phyloP scores from a whole-genome alignment of 2,888 invertebrate genomes.

The Pollenia angustigena region DNA sequence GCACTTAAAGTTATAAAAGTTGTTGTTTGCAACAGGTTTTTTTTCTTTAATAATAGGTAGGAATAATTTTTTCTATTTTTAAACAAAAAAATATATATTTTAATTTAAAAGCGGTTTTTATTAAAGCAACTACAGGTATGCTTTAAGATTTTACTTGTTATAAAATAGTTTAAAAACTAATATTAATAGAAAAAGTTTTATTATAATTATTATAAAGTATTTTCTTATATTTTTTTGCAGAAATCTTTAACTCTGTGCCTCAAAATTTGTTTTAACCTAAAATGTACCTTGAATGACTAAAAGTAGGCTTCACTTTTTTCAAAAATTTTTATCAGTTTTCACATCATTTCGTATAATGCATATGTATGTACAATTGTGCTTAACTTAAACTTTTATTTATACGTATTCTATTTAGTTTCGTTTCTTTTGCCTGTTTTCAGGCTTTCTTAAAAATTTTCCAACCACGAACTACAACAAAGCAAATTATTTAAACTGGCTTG shows the following conservation, averaged over 20 bases:
- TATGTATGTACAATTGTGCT: not conserved
- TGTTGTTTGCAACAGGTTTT: not conserved
- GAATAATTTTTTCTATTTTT: not conserved
- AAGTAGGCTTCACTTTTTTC: not conserved
- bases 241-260: not conserved
- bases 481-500: constrained; percentile 16
- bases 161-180: too few relatives aligned
- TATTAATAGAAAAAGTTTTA: too few relatives aligned
- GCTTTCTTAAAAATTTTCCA: constrained; percentile 13
- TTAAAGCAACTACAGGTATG: not conserved
- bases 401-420: not conserved
- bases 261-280: not conserved
- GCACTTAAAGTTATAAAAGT: not conserved
- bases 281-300: not conserved
- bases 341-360: not conserved
- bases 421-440: constrained; percentile 12
- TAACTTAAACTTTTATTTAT: not conserved
- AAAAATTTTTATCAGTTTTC: not conserved
- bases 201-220: too few relatives aligned
- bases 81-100: not conserved
- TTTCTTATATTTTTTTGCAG: not conserved
- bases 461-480: not conserved
- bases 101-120: not conserved
- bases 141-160: not conserved
- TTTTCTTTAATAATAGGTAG: too few relatives aligned